Base-by-base conservation (phyloP, 2,113 vertebrate genomes). In the Oncorhynchus keta region DNA sequence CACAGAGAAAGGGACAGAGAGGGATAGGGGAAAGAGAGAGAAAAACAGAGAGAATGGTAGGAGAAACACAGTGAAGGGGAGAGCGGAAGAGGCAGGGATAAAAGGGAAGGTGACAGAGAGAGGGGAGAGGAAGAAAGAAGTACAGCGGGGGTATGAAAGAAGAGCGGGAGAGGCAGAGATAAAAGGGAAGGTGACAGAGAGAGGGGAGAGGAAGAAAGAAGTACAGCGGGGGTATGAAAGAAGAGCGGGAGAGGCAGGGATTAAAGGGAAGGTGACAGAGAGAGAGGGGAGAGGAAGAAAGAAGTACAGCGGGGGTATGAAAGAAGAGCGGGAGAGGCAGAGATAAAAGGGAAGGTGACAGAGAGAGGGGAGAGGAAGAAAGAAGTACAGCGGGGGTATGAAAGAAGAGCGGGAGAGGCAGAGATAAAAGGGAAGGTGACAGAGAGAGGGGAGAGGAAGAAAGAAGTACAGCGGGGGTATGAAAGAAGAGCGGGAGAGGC, bases 241-340 rank as follows among this genome's bases (percentile, higher is more conserved):
- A 24, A 24, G 24, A 24, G 1, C 24, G 24, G 24, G 24, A 24
- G 24, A 24, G 66, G 13, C 0, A 49, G 24, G 2, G 20, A 74
- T 55, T 69, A n/a, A n/a, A 70, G 45, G n/a, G 62, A 75, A 75
- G 5, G 16, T 45, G 70, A 66, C 72, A 79, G 76, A 70, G 62
- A 66, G 62, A 66, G 12, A 59, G 65, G 75, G 45, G 5, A 64
- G 55, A 57, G 55, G 55, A 57, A 20, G 18, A 62, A 62, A 62
- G 2, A 62, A 62, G n/a, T 22, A 62, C 59, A 62, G 65, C 28
- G 5, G 28, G 65, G 28, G 14, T 67, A 67, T 32, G 8, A 32
- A 18, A 30, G 26, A 16, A 5, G 14, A 67, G 13, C 18, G 14
- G 9, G 14, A 67, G 13, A 28, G 28, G 13, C 0, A 49, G 24